These are phyloP conservation scores for Montifringilla adamsi DNA, from an alignment of 2,113 vertebrate genomes.

Conservation along the genomic window DNA sequence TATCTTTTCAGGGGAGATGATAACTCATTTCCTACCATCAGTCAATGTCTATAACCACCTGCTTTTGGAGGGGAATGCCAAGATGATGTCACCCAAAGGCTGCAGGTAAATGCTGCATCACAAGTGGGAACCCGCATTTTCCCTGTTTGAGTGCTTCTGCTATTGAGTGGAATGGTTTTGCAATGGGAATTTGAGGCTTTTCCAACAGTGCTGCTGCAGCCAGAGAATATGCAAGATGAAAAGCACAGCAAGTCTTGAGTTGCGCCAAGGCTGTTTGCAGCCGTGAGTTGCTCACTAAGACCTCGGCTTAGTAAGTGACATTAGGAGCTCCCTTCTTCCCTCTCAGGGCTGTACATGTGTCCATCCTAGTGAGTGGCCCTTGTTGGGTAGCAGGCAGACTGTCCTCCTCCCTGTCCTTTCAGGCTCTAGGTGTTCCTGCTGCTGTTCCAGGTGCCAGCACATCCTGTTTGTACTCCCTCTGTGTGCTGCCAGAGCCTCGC, in stretches of 20 bases:
- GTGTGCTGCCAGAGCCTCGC: rapidly evolving
- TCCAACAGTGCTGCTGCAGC: neutral
- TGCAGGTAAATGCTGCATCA: neutral
- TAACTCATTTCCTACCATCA: neutral
- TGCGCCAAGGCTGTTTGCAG: neutral
- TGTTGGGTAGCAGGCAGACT: neutral
- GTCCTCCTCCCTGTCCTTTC: neutral
- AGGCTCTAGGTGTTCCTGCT: neutral
- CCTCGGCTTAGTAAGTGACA: neutral
- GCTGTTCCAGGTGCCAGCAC: neutral
- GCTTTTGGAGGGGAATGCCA: neutral
- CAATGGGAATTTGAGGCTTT: neutral
- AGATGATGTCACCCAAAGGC: neutral
- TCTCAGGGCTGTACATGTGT: neutral
- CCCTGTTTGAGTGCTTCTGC: neutral
- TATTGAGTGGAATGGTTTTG: neutral
- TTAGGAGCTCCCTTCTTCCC: neutral
- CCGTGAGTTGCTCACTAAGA: rapidly evolving
- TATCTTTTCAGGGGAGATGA: neutral
- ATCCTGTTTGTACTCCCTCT: neutral
- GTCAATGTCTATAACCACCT: neutral
- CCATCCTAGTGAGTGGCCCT: rapidly evolving
- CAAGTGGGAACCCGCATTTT: neutral
- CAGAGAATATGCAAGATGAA: neutral
- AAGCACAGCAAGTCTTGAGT: neutral